A percentile compares a stretch with the other conserved stretches of the same genome.
Evolutionary conservation across 2,113 vertebrate species (phyloP).

Genomic region (Zosterops hypoxanthus): DNA sequence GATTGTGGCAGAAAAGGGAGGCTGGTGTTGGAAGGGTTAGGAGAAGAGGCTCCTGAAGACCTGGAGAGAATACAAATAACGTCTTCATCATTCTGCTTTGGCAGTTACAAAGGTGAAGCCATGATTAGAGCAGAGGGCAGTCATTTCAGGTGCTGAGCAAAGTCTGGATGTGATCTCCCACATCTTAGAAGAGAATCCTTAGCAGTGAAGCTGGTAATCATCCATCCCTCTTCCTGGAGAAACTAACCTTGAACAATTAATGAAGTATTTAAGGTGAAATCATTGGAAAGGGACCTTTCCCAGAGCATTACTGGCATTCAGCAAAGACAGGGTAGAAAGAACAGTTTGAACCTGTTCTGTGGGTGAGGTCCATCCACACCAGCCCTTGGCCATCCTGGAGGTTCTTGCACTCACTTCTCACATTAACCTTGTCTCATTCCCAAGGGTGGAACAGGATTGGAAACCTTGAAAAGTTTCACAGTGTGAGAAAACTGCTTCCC

Average conservation of each 20-base stretch:
- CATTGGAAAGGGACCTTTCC: not conserved
- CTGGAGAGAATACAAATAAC: not conserved
- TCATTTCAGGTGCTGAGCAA: not conserved
- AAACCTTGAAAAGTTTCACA: not conserved
- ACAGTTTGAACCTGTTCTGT: not conserved
- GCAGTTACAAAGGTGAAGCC: not conserved
- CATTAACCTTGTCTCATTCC: not conserved
- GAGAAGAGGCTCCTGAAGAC: not conserved
- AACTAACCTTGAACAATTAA: not conserved
- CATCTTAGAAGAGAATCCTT: not conserved
- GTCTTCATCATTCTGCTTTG: not conserved
- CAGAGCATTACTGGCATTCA: not conserved
- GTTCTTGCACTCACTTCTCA: not conserved
- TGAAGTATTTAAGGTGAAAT: not conserved
- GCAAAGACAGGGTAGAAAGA: not conserved
- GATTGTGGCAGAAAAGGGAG: not conserved
- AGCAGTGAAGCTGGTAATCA: not conserved
- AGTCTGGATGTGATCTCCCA: accelerated
- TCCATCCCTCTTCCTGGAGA: not conserved
- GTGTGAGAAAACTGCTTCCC: not conserved
- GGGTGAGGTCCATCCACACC: not conserved
- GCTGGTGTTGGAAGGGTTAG: not conserved
- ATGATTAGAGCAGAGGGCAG: not conserved
- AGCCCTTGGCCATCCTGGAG: not conserved
- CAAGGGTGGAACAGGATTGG: not conserved